phyloP scores from a whole-genome alignment of 2,113 vertebrate species.

The Diphyllodes magnificus region DNA sequence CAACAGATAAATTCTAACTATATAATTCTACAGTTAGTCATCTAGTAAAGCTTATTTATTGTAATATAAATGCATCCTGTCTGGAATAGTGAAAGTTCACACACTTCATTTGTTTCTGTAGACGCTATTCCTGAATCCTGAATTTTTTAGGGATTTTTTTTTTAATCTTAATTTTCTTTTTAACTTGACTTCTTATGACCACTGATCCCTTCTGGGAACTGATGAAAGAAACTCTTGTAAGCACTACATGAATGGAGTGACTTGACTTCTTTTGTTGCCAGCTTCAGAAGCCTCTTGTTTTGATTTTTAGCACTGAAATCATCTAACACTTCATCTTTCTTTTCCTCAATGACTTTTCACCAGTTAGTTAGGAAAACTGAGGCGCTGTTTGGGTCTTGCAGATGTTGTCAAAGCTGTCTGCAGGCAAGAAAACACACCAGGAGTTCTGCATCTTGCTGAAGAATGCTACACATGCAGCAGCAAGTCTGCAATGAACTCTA shows the following conservation, averaged over 20 bases:
- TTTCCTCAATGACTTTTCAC: neutral
- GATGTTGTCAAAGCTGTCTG: neutral
- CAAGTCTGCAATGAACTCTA: neutral
- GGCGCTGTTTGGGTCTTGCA: neutral
- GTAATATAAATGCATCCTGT: neutral
- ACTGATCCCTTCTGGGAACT: neutral
- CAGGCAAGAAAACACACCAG: neutral
- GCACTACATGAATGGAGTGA: neutral
- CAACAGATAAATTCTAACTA: neutral
- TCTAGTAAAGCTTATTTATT: neutral
- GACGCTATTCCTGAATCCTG: neutral
- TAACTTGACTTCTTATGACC: neutral
- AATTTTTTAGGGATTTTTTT: neutral
- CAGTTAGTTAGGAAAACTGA: neutral
- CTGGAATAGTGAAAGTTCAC: neutral
- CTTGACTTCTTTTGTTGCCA: neutral
- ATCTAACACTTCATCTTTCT: neutral
- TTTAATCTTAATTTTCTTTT: neutral
- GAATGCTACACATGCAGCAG: neutral
- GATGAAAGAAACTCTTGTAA: neutral
- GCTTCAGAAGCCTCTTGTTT: neutral
- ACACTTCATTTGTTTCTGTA: neutral
- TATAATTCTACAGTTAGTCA: neutral
- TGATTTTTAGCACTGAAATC: neutral
- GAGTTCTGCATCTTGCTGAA: neutral